A percentile compares a stretch with the other conserved stretches of the same genome.
These are phyloP conservation scores for Latrodectus geometricus DNA, from an alignment of 1,140 invertebrate genomes.

Conservation along the genomic window DNA sequence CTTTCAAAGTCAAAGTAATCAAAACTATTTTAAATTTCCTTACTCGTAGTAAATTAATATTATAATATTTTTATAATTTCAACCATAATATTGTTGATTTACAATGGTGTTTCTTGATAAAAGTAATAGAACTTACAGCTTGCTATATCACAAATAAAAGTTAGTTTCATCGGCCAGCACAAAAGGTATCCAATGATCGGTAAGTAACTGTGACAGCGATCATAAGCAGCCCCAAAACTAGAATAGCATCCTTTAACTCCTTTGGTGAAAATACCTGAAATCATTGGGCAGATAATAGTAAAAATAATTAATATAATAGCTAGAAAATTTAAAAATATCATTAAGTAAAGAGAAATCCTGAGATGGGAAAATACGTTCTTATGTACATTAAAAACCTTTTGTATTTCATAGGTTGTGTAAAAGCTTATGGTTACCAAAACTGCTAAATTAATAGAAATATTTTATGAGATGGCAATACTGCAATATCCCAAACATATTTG, in stretches of 20 bases:
- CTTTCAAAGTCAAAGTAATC: neutral
- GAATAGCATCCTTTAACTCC: constrained; percentile 64
- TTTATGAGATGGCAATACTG: no score
- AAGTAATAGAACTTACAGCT: constrained; percentile 60
- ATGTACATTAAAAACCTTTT: no score
- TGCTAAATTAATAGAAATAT: no score
- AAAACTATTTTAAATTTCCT: no score
- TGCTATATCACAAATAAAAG: constrained; percentile 65
- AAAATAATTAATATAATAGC: no score
- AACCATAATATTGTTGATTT: neutral
- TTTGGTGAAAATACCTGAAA: constrained; percentile 64
- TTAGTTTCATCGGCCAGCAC: constrained; percentile 67
- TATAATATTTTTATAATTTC: neutral
- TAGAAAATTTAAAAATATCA: no score
- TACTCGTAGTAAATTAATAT: no score
- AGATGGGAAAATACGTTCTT: no score
- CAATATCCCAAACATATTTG: no score
- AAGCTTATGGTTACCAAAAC: no score
- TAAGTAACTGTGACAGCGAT: constrained; percentile 64
- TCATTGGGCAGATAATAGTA: neutral
- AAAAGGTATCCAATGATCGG: constrained; percentile 66
- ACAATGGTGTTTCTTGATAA: neutral
- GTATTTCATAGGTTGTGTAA: no score
- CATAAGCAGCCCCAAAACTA: constrained; percentile 61
- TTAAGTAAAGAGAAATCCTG: no score